Evolutionary conservation across 2,113 vertebrate genomes (phyloP).

Genomic region (Emydocephalus ijimae): DNA sequence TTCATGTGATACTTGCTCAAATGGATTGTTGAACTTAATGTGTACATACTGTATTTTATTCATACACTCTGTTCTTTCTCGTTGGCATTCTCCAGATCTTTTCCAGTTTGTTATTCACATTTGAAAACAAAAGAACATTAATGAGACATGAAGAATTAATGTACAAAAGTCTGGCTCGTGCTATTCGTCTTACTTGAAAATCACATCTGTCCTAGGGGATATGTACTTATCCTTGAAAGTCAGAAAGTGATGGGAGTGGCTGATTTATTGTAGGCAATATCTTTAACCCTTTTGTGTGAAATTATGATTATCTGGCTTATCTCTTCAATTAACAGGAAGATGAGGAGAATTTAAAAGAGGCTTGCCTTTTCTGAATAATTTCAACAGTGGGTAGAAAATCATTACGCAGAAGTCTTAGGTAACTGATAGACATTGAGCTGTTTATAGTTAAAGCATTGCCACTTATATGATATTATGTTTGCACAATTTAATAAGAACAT

Average conservation of each 20-base stretch:
- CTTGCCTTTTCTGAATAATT: neutral
- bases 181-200: neutral
- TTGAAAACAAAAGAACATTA: constrained; percentile 21
- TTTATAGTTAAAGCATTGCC: neutral
- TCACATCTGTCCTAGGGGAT: constrained; percentile 13
- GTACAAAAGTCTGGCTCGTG: constrained; percentile 6
- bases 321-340: neutral
- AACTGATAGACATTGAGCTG: neutral
- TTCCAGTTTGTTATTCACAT: neutral
- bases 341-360: neutral
- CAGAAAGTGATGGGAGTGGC: neutral
- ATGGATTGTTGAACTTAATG: neutral
- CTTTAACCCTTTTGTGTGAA: neutral
- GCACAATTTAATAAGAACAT: neutral
- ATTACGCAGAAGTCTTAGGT: neutral
- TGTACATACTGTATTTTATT: neutral
- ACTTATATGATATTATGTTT: neutral
- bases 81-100: neutral
- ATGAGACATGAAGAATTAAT: neutral
- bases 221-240: constrained; percentile 16
- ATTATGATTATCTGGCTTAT: neutral
- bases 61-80: neutral
- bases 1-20: neutral
- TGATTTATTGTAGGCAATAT: neutral
- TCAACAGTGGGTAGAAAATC: neutral